phyloP scores from a whole-genome alignment of 2,113 vertebrate genomes.

The Coryphaenoides rupestris region DNA sequence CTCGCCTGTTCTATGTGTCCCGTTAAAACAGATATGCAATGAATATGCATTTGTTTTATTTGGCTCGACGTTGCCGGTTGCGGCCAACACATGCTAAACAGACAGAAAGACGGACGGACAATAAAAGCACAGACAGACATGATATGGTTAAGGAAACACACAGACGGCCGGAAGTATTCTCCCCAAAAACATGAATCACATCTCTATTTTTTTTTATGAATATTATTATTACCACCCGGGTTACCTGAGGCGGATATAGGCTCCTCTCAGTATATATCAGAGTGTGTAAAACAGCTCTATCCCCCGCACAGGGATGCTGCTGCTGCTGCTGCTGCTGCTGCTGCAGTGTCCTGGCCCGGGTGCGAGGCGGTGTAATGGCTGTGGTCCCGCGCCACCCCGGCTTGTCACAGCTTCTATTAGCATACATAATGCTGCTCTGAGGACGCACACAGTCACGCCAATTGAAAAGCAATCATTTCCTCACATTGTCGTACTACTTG shows the following conservation, averaged over 20 bases:
- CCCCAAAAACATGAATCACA: no score
- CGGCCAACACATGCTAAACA: no score
- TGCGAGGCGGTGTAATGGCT: slow-evolving; percentile 54
- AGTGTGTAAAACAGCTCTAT: background rate
- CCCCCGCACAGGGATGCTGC: slow-evolving; percentile 22
- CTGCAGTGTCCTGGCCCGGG: slow-evolving; percentile 39
- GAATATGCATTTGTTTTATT: no score
- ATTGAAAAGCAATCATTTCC: slow-evolving; percentile 67
- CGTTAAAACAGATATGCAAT: background rate
- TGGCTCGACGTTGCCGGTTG: no score
- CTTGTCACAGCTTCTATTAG: slow-evolving; percentile 65
- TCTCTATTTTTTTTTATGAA: no score
- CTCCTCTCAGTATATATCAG: slow-evolving; percentile 46
- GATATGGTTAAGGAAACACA: no score
- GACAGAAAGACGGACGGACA: no score
- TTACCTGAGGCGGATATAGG: no score
- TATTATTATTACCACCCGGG: no score
- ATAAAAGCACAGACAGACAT: no score
- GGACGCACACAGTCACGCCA: slow-evolving; percentile 53
- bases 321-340: no score
- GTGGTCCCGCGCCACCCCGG: slow-evolving; percentile 8
- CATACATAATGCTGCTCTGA: slow-evolving; percentile 67
- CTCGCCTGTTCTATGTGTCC: background rate
- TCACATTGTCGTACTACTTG: slow-evolving; percentile 38
- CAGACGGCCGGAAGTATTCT: no score